Base-by-base conservation (phyloP, 2,888 invertebrate species). In the Tetragnatha montana region DNA sequence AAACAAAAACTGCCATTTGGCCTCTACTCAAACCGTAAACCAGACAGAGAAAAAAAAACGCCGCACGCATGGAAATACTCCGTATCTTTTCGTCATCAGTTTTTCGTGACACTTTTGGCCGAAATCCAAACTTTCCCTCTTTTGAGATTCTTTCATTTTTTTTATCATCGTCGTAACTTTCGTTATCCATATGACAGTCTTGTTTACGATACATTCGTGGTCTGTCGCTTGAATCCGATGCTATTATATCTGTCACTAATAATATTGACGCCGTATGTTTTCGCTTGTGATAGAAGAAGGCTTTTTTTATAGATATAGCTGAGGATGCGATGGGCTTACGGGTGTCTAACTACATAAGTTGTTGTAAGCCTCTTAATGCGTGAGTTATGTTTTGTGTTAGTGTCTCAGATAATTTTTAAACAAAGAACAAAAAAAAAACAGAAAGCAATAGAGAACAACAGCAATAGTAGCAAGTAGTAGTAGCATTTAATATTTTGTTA, bases 1-100 rank as follows among this genome's bases (percentile, higher is more conserved):
- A 35, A 14, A 81, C 81, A 81, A 81, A 80, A 73, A 81, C 22
- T 82, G 35, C 35, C 35, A 82, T 73, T 82, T 82, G 82, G 82
- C 82, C 73, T 14, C n/a, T 74, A 50, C 17, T 82, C 82, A 82
- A 82, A 51, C 51, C 60, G 60, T 60, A 60, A 60, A n/a, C 8
- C 47, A 71, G 51, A 74, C 22, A 50, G 73, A 14, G n/a, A n/a
- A n/a, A n/a, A 12, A 81, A 82, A 82, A 82, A 82, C 50, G 60
- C 60, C 35, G 73, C 82, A 74, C 82, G 51, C 74, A 82, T 82
- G 82, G 82, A 82, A 82, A 82, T 82, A 82, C 74, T 82, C 74
- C 74, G 50, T 47, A 74, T 82, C 82, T 82, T 82, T 82, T 51
- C 73, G 82, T 82, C 73, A 60, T 68, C 35, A 12, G 78, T 73